Evolutionary conservation across 30 jellyfish, hydroid and myxozoan species (phyloP).

Genomic region (Aurelia coerulea): DNA sequence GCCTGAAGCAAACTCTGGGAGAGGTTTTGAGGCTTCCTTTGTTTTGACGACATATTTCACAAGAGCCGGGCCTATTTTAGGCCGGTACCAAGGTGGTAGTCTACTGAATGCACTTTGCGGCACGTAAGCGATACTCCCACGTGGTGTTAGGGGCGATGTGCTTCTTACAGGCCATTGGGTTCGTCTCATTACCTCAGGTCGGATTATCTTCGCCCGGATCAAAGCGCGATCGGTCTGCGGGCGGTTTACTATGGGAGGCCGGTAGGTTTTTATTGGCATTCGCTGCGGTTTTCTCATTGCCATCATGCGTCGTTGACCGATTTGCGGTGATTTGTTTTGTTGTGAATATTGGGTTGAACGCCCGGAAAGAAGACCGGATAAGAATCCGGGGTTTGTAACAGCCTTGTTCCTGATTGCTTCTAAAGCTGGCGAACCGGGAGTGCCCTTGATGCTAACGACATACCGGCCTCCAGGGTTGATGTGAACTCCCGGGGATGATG

Average conservation of each 20-base stretch:
- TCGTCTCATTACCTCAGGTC: constrained; percentile 37
- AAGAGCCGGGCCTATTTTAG: constrained; percentile 69
- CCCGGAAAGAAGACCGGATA: constrained; percentile 40
- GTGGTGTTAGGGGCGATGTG: constrained; percentile 8
- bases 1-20: constrained; percentile 20
- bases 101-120: constrained; percentile 60
- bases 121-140: constrained; percentile 49
- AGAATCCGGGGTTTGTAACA: constrained; percentile 55
- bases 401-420: constrained; percentile 66
- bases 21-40: constrained; percentile 1
- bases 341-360: constrained; percentile 24
- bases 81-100: constrained; percentile 81
- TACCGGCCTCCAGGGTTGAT: constrained; percentile 51
- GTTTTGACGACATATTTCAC: constrained; percentile 64
- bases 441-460: constrained; percentile 63
- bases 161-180: constrained; percentile 22
- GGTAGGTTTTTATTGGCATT: not conserved
- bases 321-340: constrained; percentile 9
- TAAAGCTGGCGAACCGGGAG: constrained; percentile 58
- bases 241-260: constrained; percentile 48
- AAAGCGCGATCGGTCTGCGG: constrained; percentile 96
- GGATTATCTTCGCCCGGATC: constrained; percentile 76
- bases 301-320: constrained; percentile 7
- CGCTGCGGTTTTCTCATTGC: not conserved
- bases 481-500: not conserved